Evolutionary conservation across 2,113 vertebrate genomes (phyloP), one percentile per base, ranked within the genome.

Genomic region (Perca flavescens): DNA sequence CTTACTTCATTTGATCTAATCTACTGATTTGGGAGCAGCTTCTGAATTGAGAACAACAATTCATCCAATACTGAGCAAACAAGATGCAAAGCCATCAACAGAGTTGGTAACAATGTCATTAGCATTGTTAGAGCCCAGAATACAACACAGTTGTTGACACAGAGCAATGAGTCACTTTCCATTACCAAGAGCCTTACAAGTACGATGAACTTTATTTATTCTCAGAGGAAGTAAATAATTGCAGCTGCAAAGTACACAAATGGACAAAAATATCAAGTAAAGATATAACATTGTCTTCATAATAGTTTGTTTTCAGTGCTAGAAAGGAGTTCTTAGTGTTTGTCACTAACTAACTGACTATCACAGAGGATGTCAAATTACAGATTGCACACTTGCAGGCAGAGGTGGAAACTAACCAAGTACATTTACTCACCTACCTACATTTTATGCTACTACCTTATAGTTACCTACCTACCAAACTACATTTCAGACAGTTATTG

Each of bases 41-140:
- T 14, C 65, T 47, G 28, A 67, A 74, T 71, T 65, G 47, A n/a
- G 52, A 82, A 72, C 62, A 67, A 64, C 83, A 58, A 82, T 77
- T 85, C 77, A 85, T 79, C 28, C 0, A 43, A 72, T 56, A 15
- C 67, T 61, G 1, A 0, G 63, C 54, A 80, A 85, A 80, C 88
- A 85, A 61, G 74, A 85, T 74, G 68, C 79, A 53, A 79, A 74
- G 62, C 65, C 70, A 74, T 74, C 72, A 74, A 2, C 54, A n/a
- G 50, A 63, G 66, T 86, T 87, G 81, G 85, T 77, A 80, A 85
- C 85, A 87, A 85, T 86, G 76, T 83, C 74, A 87, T 88, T 77
- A 91, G 80, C 73, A 74, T 65, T 74, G 61, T 84, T 70, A 72
- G 71, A 84, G 77, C 61, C 68, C 79, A 82, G 77, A 79, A 85